Conservation (phyloP, 2,113 vertebrate species). For the Sander lucioperca region DNA sequence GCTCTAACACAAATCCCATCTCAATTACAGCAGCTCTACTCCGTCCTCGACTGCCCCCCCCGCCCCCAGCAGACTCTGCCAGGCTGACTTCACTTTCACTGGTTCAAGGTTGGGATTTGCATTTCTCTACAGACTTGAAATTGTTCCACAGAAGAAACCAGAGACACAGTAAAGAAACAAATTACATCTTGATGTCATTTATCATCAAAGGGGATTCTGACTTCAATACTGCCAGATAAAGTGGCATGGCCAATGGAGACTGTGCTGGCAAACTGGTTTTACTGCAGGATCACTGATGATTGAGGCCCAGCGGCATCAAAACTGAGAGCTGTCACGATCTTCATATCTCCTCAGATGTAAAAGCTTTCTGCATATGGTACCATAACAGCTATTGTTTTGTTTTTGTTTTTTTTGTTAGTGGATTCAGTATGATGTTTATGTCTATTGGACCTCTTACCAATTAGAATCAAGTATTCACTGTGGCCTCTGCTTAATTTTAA, state of each 20-base stretch:
- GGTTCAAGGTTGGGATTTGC: neutral
- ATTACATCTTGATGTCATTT: constrained; percentile 30
- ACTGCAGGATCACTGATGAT: neutral
- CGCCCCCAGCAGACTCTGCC: too few species aligned
- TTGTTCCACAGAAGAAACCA: constrained; percentile 36
- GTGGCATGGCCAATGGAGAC: neutral
- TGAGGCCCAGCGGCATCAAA: neutral
- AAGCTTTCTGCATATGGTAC: neutral
- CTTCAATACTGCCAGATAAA: constrained; percentile 19
- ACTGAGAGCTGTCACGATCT: neutral
- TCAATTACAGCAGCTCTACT: constrained; percentile 39
- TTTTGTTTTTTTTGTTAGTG: neutral
- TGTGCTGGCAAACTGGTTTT: neutral
- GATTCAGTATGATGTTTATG: neutral
- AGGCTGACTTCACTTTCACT: neutral
- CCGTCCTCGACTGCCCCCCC: neutral
- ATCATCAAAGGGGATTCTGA: constrained; percentile 27
- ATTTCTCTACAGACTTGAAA: constrained; percentile 4
- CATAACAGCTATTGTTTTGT: neutral
- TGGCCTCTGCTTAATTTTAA: neutral
- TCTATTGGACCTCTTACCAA: neutral
- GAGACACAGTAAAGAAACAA: constrained; percentile 20
- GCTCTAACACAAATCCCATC: constrained; percentile 47
- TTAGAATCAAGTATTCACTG: neutral
- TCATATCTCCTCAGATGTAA: constrained; percentile 6